Percentiles rank a stretch among this genome's conserved stretches.
These are phyloP conservation scores for Scopus umbretta DNA, from an alignment of 2,113 vertebrate genomes.

Conservation along the genomic window DNA sequence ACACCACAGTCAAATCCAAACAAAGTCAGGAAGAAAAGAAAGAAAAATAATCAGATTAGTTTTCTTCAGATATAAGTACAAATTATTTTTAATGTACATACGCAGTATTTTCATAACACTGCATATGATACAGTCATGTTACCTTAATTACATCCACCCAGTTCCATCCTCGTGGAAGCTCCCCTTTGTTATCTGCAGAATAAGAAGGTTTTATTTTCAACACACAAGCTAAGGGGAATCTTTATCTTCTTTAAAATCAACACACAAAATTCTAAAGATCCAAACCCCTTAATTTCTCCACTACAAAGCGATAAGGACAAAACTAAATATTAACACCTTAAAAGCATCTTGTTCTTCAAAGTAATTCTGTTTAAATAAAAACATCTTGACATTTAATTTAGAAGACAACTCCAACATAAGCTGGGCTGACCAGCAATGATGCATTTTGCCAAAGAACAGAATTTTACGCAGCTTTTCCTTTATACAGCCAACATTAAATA, in stretches of 20 bases:
- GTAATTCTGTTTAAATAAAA: background rate
- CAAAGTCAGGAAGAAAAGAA: conserved; percentile 11
- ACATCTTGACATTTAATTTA: background rate
- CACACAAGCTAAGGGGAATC: background rate
- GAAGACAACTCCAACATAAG: background rate
- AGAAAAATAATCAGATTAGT: conserved; percentile 29
- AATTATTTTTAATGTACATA: background rate
- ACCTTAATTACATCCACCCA: conserved; percentile 98
- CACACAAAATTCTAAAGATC: background rate
- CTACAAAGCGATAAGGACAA: background rate
- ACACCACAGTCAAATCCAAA: conserved; percentile 33
- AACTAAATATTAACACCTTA: background rate
- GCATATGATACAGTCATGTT: background rate
- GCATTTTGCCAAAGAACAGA: background rate
- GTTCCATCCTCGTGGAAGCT: conserved; percentile 95
- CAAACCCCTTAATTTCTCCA: background rate
- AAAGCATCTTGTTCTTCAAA: background rate
- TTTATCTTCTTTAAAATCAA: background rate
- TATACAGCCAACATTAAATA: background rate
- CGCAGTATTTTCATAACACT: background rate
- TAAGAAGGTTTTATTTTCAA: conserved; percentile 44
- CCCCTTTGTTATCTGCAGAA: conserved; percentile 88
- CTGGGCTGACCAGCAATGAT: background rate
- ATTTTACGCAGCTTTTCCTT: background rate
- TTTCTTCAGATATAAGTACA: background rate